Evolutionary conservation across 2,113 vertebrate species (phyloP), one percentile per base, ranked within the genome.

Genomic region (Piliocolobus tephrosceles): DNA sequence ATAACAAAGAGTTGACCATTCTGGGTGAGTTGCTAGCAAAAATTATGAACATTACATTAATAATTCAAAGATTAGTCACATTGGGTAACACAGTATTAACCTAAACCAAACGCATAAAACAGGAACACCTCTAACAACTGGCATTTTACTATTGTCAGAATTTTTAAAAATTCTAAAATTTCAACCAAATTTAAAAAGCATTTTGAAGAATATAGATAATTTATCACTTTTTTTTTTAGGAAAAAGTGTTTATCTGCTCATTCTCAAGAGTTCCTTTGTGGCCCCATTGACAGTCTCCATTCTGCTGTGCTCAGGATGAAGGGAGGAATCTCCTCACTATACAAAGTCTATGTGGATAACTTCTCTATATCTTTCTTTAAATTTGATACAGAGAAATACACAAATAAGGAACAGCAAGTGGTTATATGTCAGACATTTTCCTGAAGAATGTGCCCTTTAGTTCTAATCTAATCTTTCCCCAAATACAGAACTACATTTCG

Each of bases 401-500:
- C n/a, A 79, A 66, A 43, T 50, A 30, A 92, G 45, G 18, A 20
- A 68, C 3, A 50, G 4, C 8, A 73, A 84, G 16, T 92, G 55
- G 32, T 92, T 92, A n/a, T 68, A 55, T 3, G 75, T 22, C 22
- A 96, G 23, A 68, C 27, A 88, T 90, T 92, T 95, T 52, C 25
- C 57, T 90, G 8, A 75, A 96, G n/a, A 87, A 57, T 86, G 14
- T 70, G 55, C 30, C 78, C 22, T 79, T 95, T 88, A 45, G 1
- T 45, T 70, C 25, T 84, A 90, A 89, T 66, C 40, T 57, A 84
- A 95, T 95, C 38, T 90, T 92, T 64, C 35, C n/a, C 55, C 16
- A 92, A 55, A 84, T 73, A 79, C 10, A 92, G 30, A 16, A 55
- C 47, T n/a, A 87, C 50, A 90, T 90, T 92, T 61, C 61, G n/a